Base-by-base conservation (phyloP, 1,140 invertebrate genomes). In the Drosophila teissieri region DNA sequence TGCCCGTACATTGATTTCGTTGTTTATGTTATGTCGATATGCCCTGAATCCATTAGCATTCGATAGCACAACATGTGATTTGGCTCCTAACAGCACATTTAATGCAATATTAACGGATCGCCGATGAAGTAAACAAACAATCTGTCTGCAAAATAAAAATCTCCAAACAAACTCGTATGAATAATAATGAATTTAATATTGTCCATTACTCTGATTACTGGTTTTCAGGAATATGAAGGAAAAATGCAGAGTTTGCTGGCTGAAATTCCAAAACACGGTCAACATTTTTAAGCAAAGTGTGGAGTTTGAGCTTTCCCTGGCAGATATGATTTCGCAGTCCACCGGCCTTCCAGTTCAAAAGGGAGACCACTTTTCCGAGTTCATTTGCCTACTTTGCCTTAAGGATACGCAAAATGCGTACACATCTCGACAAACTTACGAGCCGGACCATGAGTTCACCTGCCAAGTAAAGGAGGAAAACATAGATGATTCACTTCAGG, bases 61-160 rank as follows among this genome's bases (percentile, higher is more conserved):
- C 48, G 48, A 51, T 51, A 51, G n/a, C 7, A 27, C 48, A 52
- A 52, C 49, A 52, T 52, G 15, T 52, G 15, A 15, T 36, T 3
- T 2, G 6, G 31, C 11, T 27, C 49, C 4, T 51, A 51, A 51
- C 49, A 51, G 49, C 15, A 19, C 49, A 34, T 19, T 52, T 52
- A 4, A 12, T 1, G 27, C 7, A 49, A 2, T 52, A 15, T 36
- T 7, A 34, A 15, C 2, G 31, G 4, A 31, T 2, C 4, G 15
- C 24, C 24, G 8, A 49, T 8, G 3, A 36, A 11, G 5, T 36
- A 36, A 17, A 51, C 11, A 37, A 10, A 6, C 24, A 49, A 49
- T n/a, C 5, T 27, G 31, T 34, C n/a, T 34, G 27, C 3, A 10
- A 15, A 3, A 15, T 17, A 49, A 15, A 15, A 8, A 36, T 6